Evolutionary conservation across 2,888 invertebrate species (phyloP), one percentile per base, ranked within the genome.

Genomic region (Tolmerus cingulatus): DNA sequence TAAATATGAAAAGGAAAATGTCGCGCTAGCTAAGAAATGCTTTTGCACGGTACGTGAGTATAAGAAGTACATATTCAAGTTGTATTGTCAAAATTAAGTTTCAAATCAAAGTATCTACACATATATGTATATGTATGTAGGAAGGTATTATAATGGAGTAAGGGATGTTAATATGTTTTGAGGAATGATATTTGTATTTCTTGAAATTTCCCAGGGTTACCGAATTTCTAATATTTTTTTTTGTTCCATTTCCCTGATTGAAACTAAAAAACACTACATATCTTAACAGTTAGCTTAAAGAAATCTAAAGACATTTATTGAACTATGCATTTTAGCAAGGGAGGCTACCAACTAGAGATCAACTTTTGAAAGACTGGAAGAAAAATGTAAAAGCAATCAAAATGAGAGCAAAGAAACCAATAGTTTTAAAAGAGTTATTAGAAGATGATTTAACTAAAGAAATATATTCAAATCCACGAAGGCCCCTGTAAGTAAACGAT

Each of bases 401-500:
- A 74, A 12, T 9, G 0, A 81, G 9, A 5, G 74, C 87, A 34
- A 87, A 84, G 12, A 46, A 84, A 19, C 88, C 87, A 9, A 76
- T 89, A 34, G 30, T 86, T 30, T 46, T 89, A 5, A 88, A 86
- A 14, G 87, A 86, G 1, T 34, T 89, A 77, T 19, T 74, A 8
- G n/a, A 81, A 9, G 5, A 51, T n/a, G 23, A 82, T 40, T 9
- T 7, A n/a, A 14, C 16, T 37, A 19, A 12, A 14, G 37, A 76
- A 8, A 78, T 46, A 77, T 19, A 37, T 5, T 30, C 46, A 19
- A 77, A 86, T 23, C 23, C 77, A 23, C 51, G 66, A 43, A 90
- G 91, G 9, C 92, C 92, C 0, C 88, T 90, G n/a, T 88, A 77
- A 74, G 43, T 87, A 57, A 14, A 66, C 27, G 23, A 16, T 7